These are phyloP conservation scores for Odontesthes bonariensis DNA, from an alignment of 2,113 vertebrate species.

Conservation along the genomic window DNA sequence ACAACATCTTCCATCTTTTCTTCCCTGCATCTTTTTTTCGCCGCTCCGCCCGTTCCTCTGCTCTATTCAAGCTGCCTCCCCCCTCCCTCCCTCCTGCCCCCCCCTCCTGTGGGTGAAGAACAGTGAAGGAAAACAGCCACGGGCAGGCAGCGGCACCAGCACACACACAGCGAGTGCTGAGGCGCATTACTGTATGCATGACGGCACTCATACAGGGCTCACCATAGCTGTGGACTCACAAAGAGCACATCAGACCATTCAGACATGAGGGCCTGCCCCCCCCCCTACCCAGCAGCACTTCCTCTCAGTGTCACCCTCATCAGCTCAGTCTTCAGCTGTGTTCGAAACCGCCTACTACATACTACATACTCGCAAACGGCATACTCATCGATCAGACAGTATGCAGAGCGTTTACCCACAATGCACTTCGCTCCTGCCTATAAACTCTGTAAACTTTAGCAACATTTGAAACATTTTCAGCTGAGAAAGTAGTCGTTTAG, in stretches of 20 bases:
- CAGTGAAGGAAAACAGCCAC: constrained; percentile 47
- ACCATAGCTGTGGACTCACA: constrained; percentile 51
- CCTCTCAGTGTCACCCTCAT: constrained; percentile 31
- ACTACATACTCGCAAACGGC: too few relatives aligned
- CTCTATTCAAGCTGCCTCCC: constrained; percentile 49
- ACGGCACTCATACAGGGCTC: constrained; percentile 61
- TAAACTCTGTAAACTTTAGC: too few relatives aligned
- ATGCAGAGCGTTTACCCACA: too few relatives aligned
- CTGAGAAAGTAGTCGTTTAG: too few relatives aligned
- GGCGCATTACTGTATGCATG: constrained; percentile 69
- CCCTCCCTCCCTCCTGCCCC: neutral
- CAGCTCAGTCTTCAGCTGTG: neutral
- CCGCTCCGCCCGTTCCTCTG: constrained; percentile 50
- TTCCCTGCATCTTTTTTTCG: neutral
- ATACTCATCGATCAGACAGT: too few relatives aligned
- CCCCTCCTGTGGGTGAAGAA: constrained; percentile 3
- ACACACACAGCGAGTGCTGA: constrained; percentile 23
- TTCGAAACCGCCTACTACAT: too few relatives aligned
- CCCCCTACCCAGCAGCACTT: constrained; percentile 39
- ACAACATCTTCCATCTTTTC: neutral
- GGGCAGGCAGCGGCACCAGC: constrained; percentile 25
- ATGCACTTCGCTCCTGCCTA: too few relatives aligned
- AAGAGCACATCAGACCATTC: constrained; percentile 52
- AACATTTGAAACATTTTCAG: too few relatives aligned
- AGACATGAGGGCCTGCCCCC: constrained; percentile 33